Percentiles rank a stretch among this genome's conserved stretches.
Evolutionary conservation across 2,797 vertebrate species (phyloP).

Genomic region (Gobio occitaniae): DNA sequence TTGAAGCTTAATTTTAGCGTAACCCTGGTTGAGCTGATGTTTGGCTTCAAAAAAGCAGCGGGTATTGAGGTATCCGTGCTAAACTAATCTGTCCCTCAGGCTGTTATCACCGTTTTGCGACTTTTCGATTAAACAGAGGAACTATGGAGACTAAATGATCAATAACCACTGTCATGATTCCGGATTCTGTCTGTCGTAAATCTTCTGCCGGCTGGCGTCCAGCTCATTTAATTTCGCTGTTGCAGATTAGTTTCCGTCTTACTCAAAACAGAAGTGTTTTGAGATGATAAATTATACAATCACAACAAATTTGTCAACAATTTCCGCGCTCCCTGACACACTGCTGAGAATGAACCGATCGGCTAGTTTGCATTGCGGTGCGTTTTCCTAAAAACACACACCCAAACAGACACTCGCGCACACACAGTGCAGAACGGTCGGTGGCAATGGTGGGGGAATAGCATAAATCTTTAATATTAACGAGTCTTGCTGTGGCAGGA

Average conservation of each 20-base stretch:
- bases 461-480: constrained; percentile 59
- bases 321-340: constrained; percentile 66
- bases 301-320: constrained; percentile 77
- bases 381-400: constrained; percentile 24
- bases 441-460: constrained; percentile 17
- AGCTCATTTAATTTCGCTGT: constrained; percentile 73
- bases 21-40: not conserved
- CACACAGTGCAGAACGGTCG: not conserved
- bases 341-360: constrained; percentile 31
- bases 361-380: constrained; percentile 24
- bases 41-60: constrained; percentile 6
- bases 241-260: constrained; percentile 79
- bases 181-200: constrained; percentile 70
- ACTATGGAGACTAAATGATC: constrained; percentile 74
- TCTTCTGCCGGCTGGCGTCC: constrained; percentile 67
- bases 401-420: not conserved
- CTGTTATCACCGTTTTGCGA: constrained; percentile 15
- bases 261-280: constrained; percentile 78
- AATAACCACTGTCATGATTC: constrained; percentile 69
- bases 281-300: constrained; percentile 78
- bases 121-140: constrained; percentile 72
- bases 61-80: constrained; percentile 13
- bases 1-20: constrained; percentile 1
- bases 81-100: constrained; percentile 22
- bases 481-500: constrained; percentile 49